A percentile compares a stretch with the other conserved stretches of the same genome.
Conservation (phyloP, 2,113 vertebrate species). For the Benthochromis sp. region DNA sequence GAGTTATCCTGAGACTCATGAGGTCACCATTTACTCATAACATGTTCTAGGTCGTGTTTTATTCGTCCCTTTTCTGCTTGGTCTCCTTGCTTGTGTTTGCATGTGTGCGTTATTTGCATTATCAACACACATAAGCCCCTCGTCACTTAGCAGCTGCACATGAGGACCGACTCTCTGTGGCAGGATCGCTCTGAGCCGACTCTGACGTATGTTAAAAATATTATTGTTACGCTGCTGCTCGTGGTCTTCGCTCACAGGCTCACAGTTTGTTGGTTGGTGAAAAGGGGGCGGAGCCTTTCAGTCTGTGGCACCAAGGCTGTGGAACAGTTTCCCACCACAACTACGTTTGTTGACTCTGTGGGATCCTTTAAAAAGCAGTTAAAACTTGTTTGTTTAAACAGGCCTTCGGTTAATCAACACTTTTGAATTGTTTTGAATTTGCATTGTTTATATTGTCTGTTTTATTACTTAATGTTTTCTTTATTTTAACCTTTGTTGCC, state of each 20-base stretch:
- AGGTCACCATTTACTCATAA: too few species aligned
- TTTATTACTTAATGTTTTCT: not conserved
- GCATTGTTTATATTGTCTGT: not conserved
- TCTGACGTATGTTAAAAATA: not conserved
- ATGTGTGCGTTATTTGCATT: rapidly evolving
- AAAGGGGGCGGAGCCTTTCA: not conserved
- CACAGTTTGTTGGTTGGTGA: not conserved
- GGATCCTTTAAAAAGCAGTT: not conserved
- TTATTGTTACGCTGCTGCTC: not conserved
- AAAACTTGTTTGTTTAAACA: not conserved
- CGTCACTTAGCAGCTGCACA: not conserved
- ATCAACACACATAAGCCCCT: not conserved
- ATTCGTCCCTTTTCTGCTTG: too few species aligned
- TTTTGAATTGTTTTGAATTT: not conserved
- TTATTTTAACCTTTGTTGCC: not conserved
- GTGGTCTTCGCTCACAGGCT: not conserved
- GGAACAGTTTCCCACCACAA: not conserved
- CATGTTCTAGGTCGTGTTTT: too few species aligned
- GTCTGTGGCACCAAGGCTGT: not conserved
- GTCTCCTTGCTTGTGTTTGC: too few species aligned
- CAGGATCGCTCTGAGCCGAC: not conserved
- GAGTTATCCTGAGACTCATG: too few species aligned
- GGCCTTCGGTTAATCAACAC: not conserved
- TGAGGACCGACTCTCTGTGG: not conserved
- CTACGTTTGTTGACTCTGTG: not conserved